phyloP scores from a whole-genome alignment of 2,888 invertebrate species.

The Rapana venosa region DNA sequence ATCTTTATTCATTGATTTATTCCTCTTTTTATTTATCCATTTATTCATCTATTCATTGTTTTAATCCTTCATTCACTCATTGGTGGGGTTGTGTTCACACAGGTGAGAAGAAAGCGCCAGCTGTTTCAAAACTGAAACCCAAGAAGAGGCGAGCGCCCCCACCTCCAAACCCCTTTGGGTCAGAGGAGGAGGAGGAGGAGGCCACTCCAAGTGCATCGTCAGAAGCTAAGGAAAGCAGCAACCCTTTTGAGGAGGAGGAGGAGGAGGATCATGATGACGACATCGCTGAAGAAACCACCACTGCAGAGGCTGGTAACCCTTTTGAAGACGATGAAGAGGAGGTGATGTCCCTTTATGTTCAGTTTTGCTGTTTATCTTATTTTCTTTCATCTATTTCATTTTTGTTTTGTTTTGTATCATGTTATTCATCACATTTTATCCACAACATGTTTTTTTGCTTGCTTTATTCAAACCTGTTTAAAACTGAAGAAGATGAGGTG shows the following conservation, averaged over 20 bases:
- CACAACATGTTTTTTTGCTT: not conserved
- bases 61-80: too few species aligned
- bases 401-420: not conserved
- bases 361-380: not conserved
- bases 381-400: not conserved
- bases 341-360: not conserved
- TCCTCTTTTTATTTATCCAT: not conserved
- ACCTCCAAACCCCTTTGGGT: conserved; percentile 64
- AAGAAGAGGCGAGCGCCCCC: conserved; percentile 41
- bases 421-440: not conserved
- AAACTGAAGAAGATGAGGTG: not conserved
- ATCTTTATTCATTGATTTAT: not conserved
- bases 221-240: conserved; percentile 38
- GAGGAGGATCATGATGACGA: too few species aligned
- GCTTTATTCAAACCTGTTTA: not conserved
- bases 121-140: conserved; percentile 35
- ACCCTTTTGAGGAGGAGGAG: conserved; percentile 54
- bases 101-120: conserved; percentile 22
- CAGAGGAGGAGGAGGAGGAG: conserved; percentile 60
- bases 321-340: conserved; percentile 41
- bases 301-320: conserved; percentile 25
- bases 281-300: conserved; percentile 24
- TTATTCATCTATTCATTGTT: not conserved
- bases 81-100: not conserved
- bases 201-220: not conserved